phyloP scores from a whole-genome alignment of 2,888 invertebrate species.

The Tuta absoluta region DNA sequence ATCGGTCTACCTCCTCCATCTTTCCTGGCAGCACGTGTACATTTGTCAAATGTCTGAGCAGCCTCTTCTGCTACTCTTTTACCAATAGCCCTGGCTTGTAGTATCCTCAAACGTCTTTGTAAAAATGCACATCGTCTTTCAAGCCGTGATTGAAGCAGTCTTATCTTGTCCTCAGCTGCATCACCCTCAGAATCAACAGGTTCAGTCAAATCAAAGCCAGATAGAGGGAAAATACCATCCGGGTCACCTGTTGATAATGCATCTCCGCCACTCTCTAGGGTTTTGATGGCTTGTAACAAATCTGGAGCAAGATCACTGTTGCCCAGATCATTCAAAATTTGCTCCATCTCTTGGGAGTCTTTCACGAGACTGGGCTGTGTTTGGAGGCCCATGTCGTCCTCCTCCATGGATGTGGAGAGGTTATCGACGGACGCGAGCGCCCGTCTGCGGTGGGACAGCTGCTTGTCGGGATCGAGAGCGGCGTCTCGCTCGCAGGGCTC shows the following conservation, averaged over 20 bases:
- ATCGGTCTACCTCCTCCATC: slow-evolving; percentile 73
- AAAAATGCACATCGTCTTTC: slow-evolving; percentile 87
- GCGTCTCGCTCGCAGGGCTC: slow-evolving; percentile 58
- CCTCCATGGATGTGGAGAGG: slow-evolving; percentile 80
- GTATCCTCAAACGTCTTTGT: slow-evolving; percentile 86
- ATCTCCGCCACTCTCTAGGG: slow-evolving; percentile 82
- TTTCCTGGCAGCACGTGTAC: slow-evolving; percentile 86
- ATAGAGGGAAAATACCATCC: slow-evolving; percentile 74
- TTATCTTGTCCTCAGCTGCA: slow-evolving; percentile 77
- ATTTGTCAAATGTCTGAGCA: slow-evolving; percentile 83
- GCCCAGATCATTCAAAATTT: slow-evolving; percentile 83
- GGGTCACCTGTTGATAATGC: slow-evolving; percentile 68
- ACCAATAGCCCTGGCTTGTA: slow-evolving; percentile 88
- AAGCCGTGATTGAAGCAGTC: slow-evolving; percentile 81
- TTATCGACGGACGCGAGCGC: slow-evolving; percentile 78
- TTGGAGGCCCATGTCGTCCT: slow-evolving; percentile 81
- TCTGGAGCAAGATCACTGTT: slow-evolving; percentile 83
- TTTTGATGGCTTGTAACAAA: slow-evolving; percentile 88
- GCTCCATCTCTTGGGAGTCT: slow-evolving; percentile 84
- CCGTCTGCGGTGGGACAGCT: slow-evolving; percentile 60
- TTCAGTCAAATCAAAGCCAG: slow-evolving; percentile 75
- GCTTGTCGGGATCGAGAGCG: slow-evolving; percentile 53
- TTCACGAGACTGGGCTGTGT: slow-evolving; percentile 80
- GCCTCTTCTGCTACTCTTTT: slow-evolving; percentile 90
- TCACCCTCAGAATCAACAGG: slow-evolving; percentile 75